Evolutionary conservation across 2,797 vertebrate genomes (phyloP).

Genomic region (Australoheros facetus): DNA sequence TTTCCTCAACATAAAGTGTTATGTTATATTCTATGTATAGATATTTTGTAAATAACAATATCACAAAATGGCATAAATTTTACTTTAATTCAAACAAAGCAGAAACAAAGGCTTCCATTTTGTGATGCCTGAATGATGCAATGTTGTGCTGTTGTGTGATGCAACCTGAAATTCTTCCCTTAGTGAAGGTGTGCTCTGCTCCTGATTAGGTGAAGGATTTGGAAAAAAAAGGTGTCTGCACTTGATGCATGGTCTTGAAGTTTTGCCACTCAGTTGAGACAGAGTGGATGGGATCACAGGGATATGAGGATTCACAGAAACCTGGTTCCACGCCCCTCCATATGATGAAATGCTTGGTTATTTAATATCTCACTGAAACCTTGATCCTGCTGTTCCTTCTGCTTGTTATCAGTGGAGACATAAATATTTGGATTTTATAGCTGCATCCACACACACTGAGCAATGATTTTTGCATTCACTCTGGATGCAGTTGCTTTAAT

Average conservation of each 20-base stretch:
- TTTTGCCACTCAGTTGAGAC: neutral
- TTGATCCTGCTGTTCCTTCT: neutral
- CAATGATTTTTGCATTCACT: neutral
- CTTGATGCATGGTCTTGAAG: neutral
- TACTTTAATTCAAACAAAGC: neutral
- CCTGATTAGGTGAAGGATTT: neutral
- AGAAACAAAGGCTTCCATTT: fast-evolving
- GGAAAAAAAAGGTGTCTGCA: neutral
- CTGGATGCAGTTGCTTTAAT: neutral
- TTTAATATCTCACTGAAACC: neutral
- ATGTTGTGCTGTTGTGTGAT: slow-evolving; percentile 6
- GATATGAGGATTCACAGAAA: neutral
- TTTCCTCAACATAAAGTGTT: neutral
- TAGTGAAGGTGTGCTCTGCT: neutral
- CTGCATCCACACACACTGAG: neutral
- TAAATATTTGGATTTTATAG: neutral
- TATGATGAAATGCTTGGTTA: neutral
- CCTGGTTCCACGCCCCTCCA: neutral
- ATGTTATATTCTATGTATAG: neutral
- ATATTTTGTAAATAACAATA: neutral
- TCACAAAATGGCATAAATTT: neutral
- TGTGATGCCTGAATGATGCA: neutral
- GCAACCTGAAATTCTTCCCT: neutral
- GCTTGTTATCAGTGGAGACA: neutral
- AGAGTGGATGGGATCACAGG: neutral